Evolutionary conservation across 2,797 vertebrate species (phyloP), one percentile per base, ranked within the genome.

Genomic region (Phoeniculus purpureus): DNA sequence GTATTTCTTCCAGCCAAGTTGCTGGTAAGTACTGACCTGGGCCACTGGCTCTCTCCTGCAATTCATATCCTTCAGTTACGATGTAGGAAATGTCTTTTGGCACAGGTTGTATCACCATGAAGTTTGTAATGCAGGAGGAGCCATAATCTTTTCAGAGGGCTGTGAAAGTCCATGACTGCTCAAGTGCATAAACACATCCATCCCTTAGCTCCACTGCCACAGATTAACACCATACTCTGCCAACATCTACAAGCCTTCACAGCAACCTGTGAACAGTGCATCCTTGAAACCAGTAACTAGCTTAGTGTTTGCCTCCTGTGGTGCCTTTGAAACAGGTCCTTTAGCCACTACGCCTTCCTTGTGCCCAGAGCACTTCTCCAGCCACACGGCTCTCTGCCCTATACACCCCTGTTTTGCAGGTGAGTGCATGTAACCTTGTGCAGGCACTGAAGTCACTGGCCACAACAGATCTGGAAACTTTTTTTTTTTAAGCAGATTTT

Each of bases 21-120:
- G 40, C 82, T 66, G 83, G 8, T 88, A 84, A 70, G 34, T 55
- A 47, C 70, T 81, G 75, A 76, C 55, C 48, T 71, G 75, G 81
- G 71, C 76, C 20, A 21, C 27, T 52, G 59, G 9, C n/a, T 55
- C 48, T 81, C 65, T 92, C 48, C 64, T 21, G 40, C 48, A 40
- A 55, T 80, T 74, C 68, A 55, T 65, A 79, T 58, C 56, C 67
- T 73, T 68, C 32, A 52, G 51, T 54, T 32, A 19, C 11, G 52
- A 37, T 47, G 58, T 55, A 75, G 32, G 20, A 75, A 80, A 65
- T 65, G 65, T 70, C 52, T 80, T 79, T 66, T 80, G 75, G 74
- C 85, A 80, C 52, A 31, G 21, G 9, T 8, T 55, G 26, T 50
- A 15, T 51, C 70, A 54, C 34, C 3, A 2, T 47, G 40, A 80